These are phyloP conservation scores for Eubasilissa regina DNA, from an alignment of 1,140 invertebrate genomes.

Conservation along the genomic window DNA sequence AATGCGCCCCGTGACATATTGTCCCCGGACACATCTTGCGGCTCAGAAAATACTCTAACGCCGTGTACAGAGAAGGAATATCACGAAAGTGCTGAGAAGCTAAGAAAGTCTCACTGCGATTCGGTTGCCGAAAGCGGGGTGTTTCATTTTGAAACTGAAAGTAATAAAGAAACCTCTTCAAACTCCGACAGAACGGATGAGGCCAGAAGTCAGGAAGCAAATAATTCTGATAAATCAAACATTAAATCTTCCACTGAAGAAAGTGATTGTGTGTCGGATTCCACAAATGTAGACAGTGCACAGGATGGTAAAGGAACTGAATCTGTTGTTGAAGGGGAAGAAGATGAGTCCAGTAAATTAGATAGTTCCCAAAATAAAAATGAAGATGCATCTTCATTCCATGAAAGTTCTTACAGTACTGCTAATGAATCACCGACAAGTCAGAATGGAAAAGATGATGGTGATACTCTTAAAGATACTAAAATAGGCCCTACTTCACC, in stretches of 20 bases:
- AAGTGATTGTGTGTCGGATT: conserved; percentile 50
- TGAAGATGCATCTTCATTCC: conserved; percentile 42
- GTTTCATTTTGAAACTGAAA: conserved; percentile 71
- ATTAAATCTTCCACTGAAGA: conserved; percentile 55
- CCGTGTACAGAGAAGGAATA: conserved; percentile 67
- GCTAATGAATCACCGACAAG: conserved; percentile 34
- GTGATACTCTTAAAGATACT: background rate
- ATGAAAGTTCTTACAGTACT: conserved; percentile 37
- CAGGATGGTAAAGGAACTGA: conserved; percentile 49
- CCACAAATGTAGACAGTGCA: conserved; percentile 47
- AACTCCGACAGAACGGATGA: conserved; percentile 7
- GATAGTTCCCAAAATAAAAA: conserved; percentile 49
- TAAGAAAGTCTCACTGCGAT: conserved; percentile 66
- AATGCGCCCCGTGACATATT: conserved; percentile 66
- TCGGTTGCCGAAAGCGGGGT: conserved; percentile 69
- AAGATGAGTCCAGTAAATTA: conserved; percentile 45
- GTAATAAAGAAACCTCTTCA: conserved; percentile 45
- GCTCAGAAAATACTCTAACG: conserved; percentile 68
- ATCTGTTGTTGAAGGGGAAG: conserved; percentile 39
- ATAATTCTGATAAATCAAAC: conserved; percentile 52
- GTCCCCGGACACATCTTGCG: conserved; percentile 71
- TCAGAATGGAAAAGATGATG: conserved; percentile 4
- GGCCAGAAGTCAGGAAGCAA: conserved; percentile 46
- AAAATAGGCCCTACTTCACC: conserved; percentile 63
- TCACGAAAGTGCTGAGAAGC: conserved; percentile 62